phyloP scores from a whole-genome alignment of 1,140 invertebrate genomes.

The Halictus rubicundus region DNA sequence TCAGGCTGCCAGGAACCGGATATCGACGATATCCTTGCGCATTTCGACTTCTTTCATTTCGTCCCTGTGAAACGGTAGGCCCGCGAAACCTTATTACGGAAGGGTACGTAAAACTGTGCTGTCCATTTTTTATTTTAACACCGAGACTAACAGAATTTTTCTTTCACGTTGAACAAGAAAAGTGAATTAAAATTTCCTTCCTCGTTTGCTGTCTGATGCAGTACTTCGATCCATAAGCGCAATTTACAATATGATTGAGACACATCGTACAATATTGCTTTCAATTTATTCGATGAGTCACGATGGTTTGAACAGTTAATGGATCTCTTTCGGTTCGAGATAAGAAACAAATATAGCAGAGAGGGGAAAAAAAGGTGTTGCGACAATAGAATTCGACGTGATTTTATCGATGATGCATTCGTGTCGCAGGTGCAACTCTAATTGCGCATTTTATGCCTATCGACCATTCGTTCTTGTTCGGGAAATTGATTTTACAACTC shows the following conservation, averaged over 20 bases:
- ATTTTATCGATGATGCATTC: background rate
- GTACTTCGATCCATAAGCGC: no score
- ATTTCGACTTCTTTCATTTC: no score
- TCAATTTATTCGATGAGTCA: conserved; percentile 10
- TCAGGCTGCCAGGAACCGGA: background rate
- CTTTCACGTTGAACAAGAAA: no score
- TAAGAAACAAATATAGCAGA: background rate
- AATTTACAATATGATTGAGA: background rate
- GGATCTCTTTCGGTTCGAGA: background rate
- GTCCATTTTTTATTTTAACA: no score
- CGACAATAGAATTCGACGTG: background rate
- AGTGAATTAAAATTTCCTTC: no score
- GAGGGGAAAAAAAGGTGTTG: background rate
- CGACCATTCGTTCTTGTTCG: background rate
- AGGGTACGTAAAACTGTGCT: no score
- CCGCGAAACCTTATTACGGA: no score
- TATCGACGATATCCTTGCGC: background rate
- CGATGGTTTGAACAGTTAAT: conserved; percentile 2
- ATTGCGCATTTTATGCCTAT: background rate
- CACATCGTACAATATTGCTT: background rate
- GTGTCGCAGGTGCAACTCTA: background rate
- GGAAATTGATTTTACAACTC: background rate
- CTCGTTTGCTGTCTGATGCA: no score
- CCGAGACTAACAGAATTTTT: no score
- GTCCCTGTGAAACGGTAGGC: no score